Percentiles rank a stretch among this genome's conserved stretches.
Evolutionary conservation across 2,797 vertebrate species (phyloP).

Genomic region (Acestrorhynchus altus): DNA sequence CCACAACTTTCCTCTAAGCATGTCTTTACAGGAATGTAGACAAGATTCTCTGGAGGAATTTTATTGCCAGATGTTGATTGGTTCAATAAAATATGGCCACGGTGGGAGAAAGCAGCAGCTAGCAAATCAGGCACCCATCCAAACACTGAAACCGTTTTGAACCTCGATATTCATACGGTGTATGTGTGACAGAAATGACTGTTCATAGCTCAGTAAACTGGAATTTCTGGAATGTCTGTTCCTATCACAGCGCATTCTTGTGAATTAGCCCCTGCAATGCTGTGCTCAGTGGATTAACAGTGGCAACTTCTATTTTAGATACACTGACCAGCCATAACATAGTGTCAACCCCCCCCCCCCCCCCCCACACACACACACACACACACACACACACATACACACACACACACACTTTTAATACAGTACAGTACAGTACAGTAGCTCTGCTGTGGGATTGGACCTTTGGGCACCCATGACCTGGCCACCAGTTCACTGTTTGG

Average conservation of each 20-base stretch:
- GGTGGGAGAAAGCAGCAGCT: neutral
- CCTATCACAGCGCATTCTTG: neutral
- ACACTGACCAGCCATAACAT: no score
- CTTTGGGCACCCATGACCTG: no score
- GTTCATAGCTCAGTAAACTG: neutral
- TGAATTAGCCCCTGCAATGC: neutral
- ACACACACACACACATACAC: no score
- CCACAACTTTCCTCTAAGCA: neutral
- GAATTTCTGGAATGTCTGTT: neutral
- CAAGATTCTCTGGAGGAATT: neutral
- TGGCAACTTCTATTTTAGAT: neutral
- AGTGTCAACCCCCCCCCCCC: no score
- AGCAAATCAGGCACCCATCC: neutral
- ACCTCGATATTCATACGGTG: neutral
- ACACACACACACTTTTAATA: no score
- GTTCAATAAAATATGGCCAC: conserved; percentile 5
- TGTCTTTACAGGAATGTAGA: neutral
- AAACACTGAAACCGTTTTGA: neutral
- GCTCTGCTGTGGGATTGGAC: no score
- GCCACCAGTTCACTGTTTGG: no score
- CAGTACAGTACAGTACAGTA: no score
- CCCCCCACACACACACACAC: no score
- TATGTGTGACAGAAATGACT: neutral
- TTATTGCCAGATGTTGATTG: neutral
- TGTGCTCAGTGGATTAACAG: neutral